Conservation (phyloP, 2,797 vertebrate species). For the Alcedo atthis region DNA sequence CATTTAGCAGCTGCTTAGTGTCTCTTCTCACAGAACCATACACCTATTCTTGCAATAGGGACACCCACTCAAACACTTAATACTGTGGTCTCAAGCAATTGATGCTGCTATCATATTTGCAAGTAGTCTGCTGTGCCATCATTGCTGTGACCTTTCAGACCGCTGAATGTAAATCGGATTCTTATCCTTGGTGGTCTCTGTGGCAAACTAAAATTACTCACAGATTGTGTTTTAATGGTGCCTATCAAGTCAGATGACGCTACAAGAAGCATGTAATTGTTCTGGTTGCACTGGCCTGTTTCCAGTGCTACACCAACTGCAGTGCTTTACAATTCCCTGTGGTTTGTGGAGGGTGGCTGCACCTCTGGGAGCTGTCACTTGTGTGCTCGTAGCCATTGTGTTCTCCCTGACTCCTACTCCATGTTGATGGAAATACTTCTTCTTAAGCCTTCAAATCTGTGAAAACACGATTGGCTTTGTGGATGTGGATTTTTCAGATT, state of each 20-base stretch:
- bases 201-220: constrained; percentile 38
- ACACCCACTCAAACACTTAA: neutral
- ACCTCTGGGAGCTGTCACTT: constrained; percentile 2
- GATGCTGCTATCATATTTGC: constrained; percentile 26
- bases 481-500: neutral
- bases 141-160: constrained; percentile 24
- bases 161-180: constrained; percentile 10
- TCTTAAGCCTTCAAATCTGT: neutral
- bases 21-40: neutral
- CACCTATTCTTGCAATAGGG: neutral
- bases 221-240: constrained; percentile 2
- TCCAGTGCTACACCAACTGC: neutral
- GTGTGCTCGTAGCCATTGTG: neutral
- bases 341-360: neutral
- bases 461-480: neutral
- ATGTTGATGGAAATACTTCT: constrained; percentile 16
- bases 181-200: constrained; percentile 9
- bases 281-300: neutral
- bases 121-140: constrained; percentile 31
- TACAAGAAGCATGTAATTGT: neutral
- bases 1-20: neutral
- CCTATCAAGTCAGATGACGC: constrained; percentile 30
- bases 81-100: neutral
- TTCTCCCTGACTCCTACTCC: neutral
- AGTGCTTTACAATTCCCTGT: neutral